phyloP scores from a whole-genome alignment of 2,888 invertebrate species.

The Callosobruchus maculatus region DNA sequence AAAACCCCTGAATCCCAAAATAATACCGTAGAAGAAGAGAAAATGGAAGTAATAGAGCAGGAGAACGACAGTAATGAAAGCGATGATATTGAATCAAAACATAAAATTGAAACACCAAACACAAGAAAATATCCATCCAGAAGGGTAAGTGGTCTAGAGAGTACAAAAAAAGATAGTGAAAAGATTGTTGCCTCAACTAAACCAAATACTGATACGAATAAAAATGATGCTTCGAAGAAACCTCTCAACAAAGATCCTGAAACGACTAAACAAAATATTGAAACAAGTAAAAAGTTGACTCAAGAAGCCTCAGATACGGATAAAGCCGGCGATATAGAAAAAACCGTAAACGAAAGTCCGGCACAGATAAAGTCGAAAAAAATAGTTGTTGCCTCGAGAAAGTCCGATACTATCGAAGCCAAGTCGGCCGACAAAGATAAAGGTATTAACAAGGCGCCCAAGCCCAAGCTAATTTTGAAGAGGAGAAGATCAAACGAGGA shows the following conservation, averaged over 20 bases:
- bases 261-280: not conserved
- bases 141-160: not conserved
- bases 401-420: too few relatives aligned
- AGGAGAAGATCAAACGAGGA: not conserved
- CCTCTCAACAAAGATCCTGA: not conserved
- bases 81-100: not conserved
- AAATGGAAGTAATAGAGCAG: not conserved
- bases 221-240: not conserved
- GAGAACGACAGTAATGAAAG: not conserved
- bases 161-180: not conserved
- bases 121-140: not conserved
- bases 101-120: not conserved
- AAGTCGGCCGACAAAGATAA: not conserved
- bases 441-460: not conserved
- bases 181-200: not conserved
- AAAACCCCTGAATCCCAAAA: not conserved
- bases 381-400: not conserved
- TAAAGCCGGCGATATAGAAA: too few relatives aligned
- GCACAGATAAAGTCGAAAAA: not conserved
- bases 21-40: not conserved
- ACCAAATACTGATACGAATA: not conserved
- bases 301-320: constrained; percentile 8
- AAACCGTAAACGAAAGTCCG: not conserved
- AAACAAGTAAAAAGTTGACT: not conserved
- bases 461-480: not conserved